These are phyloP conservation scores for Eremobia ochroleuca DNA, from an alignment of 2,888 invertebrate genomes.

Conservation along the genomic window DNA sequence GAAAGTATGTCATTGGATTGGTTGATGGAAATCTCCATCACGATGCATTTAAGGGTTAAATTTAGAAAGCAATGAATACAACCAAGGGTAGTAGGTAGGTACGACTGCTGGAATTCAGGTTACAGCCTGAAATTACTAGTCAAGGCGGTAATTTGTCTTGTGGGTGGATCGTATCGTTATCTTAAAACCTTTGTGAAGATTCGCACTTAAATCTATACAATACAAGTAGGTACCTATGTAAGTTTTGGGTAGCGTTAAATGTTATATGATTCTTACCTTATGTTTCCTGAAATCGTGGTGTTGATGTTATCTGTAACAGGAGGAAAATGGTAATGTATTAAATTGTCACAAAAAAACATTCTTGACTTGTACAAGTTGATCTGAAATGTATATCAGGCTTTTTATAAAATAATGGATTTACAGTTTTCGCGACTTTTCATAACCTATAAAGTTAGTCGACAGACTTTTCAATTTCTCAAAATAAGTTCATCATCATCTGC, in stretches of 20 bases:
- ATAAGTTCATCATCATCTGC: too few species aligned
- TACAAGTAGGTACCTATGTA: too few species aligned
- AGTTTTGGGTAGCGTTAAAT: not conserved
- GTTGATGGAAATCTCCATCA: too few species aligned
- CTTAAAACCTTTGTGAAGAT: not conserved
- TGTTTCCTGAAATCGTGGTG: not conserved
- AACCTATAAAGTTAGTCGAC: not conserved
- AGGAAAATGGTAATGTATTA: not conserved
- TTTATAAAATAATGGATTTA: too few species aligned
- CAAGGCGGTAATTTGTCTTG: not conserved
- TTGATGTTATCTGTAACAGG: conserved; percentile 36
- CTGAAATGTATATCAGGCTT: not conserved
- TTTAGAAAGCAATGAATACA: not conserved
- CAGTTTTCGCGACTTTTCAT: too few species aligned
- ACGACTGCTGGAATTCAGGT: not conserved
- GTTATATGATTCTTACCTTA: conserved; percentile 29
- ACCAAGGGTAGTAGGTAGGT: not conserved
- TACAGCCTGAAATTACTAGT: not conserved
- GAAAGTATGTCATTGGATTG: too few species aligned
- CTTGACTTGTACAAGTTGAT: not conserved
- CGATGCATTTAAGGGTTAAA: too few species aligned
- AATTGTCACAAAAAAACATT: not conserved
- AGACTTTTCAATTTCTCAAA: not conserved
- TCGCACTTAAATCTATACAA: not conserved
- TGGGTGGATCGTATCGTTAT: not conserved